Evolutionary conservation across 1,140 invertebrate genomes (phyloP), one percentile per base, ranked within the genome.

Genomic region (Pararge aegeria): DNA sequence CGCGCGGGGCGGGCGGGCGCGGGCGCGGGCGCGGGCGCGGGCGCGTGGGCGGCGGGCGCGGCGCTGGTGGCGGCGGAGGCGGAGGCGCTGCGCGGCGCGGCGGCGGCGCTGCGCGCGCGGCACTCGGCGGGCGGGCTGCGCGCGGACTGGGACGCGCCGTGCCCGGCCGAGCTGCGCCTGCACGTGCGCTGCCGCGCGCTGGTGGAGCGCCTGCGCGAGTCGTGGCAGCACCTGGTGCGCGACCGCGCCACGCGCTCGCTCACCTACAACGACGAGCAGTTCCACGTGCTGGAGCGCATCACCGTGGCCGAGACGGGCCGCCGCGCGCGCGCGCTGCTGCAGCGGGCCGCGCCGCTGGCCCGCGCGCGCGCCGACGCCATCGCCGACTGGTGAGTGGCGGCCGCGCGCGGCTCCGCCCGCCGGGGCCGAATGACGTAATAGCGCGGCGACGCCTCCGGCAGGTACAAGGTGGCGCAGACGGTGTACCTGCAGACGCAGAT

Each of bases 221-320:
- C 96, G 0, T 98, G 97, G 97, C 96, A 97, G 87, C 96, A 97
- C 91, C 91, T 98, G 46, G 92, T 97, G 20, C 91, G 96, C 37
- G 96, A 98, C 90, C 92, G 96, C 70, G 96, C 96, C 16, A 96
- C 96, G 7, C 91, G 95, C 62, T 94, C 93, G 59, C 85, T 97
- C 1, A 97, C 96, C 0, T 97, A 96, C 81, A 97, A 98, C 79
- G 97, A 98, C 89, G 97, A 98, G 87, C 96, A 98, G 85, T 97
- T 98, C 78, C 97, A 98, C 88, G 94, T 97, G 40, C 89, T 98
- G 48, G 97, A 98, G 91, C 93, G 96, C 77, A 93, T 93, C 57
- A 93, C 94, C 73, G 93, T 94, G 27, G 90, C 92, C 1, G 94
- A 95, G 86, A 95, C 94, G 0, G 93, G 93, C 6, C 92, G 93